phyloP scores from a whole-genome alignment of 2,888 invertebrate genomes.

The Sesia apiformis region DNA sequence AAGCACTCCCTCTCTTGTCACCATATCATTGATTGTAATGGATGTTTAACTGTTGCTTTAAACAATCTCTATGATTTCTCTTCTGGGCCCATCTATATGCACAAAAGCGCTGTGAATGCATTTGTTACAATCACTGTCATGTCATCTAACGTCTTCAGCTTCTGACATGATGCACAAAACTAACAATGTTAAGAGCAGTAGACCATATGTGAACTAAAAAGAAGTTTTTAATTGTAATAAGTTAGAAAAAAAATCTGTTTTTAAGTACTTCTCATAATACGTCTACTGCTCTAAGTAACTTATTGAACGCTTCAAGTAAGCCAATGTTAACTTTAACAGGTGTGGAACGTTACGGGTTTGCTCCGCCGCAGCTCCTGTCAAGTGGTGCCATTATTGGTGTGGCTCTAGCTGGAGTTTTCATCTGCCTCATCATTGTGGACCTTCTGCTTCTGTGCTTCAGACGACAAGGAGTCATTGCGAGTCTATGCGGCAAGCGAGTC shows the following conservation, averaged over 20 bases:
- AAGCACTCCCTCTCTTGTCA: slow-evolving; percentile 59
- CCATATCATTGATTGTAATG: slow-evolving; percentile 48
- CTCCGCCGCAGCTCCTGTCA: slow-evolving; percentile 73
- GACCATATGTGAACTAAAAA: slow-evolving; percentile 15
- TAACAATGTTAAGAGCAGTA: slow-evolving; percentile 57
- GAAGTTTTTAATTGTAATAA: too few species aligned
- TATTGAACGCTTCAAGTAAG: slow-evolving; percentile 12
- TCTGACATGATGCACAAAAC: slow-evolving; percentile 60
- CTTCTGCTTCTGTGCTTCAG: slow-evolving; percentile 84
- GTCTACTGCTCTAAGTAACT: slow-evolving; percentile 48
- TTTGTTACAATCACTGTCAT: slow-evolving; percentile 58
- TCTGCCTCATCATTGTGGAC: slow-evolving; percentile 89
- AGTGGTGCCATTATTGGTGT: slow-evolving; percentile 89
- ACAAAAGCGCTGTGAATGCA: slow-evolving; percentile 31
- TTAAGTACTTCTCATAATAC: slow-evolving; percentile 10
- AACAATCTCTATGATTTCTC: slow-evolving; percentile 6
- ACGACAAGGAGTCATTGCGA: slow-evolving; percentile 80
- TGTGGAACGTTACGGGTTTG: slow-evolving; percentile 61
- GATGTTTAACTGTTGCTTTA: slow-evolving; percentile 23
- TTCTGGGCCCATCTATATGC: background rate
- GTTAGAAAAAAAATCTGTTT: slow-evolving; percentile 4
- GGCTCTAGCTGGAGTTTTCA: slow-evolving; percentile 85
- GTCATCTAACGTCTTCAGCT: slow-evolving; percentile 63
- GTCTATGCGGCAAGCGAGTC: slow-evolving; percentile 78
- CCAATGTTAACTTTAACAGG: slow-evolving; percentile 38